Conservation (phyloP, 2,888 invertebrate species). For the Copidosoma aretas region DNA sequence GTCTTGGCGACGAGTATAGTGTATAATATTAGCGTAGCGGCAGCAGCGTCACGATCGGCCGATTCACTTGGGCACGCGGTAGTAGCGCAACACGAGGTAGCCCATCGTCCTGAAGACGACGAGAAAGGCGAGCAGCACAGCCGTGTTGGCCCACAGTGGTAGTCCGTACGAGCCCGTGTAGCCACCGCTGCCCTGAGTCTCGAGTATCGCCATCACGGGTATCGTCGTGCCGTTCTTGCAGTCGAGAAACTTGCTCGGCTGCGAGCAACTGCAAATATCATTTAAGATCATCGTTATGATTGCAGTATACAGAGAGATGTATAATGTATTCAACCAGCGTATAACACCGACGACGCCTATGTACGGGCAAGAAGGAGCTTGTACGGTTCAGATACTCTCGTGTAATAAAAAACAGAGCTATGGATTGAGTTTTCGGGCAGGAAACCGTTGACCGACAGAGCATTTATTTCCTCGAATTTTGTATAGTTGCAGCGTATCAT, state of each 20-base stretch:
- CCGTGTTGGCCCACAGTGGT: slow-evolving; percentile 77
- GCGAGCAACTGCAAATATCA: slow-evolving; percentile 69
- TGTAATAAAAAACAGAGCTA: too few species aligned
- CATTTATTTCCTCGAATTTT: too few species aligned
- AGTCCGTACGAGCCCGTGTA: slow-evolving; percentile 63
- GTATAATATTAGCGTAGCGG: background rate
- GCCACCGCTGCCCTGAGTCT: slow-evolving; percentile 68
- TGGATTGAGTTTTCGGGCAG: too few species aligned
- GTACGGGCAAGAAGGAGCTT: too few species aligned
- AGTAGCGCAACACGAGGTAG: slow-evolving; percentile 75
- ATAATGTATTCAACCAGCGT: too few species aligned
- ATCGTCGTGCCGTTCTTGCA: slow-evolving; percentile 70
- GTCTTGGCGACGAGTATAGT: background rate
- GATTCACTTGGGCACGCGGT: slow-evolving; percentile 71
- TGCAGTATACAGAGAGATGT: too few species aligned
- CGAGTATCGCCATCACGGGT: slow-evolving; percentile 72
- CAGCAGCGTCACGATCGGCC: background rate
- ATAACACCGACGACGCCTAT: too few species aligned
- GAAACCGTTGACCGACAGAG: too few species aligned
- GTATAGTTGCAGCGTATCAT: too few species aligned
- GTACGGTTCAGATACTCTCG: too few species aligned
- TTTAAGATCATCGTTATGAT: too few species aligned
- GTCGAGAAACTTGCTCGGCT: slow-evolving; percentile 71
- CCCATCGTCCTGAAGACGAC: slow-evolving; percentile 75
- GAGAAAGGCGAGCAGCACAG: slow-evolving; percentile 74